Evolutionary conservation across 2,113 vertebrate genomes (phyloP).

Genomic region (Leucoraja erinaceus): DNA sequence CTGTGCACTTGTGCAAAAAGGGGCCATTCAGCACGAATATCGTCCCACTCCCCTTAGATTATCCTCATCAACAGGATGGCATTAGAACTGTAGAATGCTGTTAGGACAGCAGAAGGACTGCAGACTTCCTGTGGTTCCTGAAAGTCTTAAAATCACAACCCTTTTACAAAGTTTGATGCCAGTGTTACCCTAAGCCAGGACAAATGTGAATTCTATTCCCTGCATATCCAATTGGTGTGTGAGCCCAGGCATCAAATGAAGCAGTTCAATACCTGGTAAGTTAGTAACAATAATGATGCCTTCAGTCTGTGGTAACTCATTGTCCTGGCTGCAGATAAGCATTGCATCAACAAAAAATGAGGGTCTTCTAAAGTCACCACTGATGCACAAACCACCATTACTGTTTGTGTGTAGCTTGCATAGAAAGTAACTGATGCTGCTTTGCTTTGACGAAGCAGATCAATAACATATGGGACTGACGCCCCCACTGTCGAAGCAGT

Average conservation of each 20-base stretch:
- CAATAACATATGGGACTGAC: too few species aligned
- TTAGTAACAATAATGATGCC: not conserved
- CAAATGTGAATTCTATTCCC: not conserved
- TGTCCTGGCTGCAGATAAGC: too few species aligned
- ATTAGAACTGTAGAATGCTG: too few species aligned
- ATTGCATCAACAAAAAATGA: too few species aligned
- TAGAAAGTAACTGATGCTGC: too few species aligned
- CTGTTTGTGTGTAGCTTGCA: too few species aligned
- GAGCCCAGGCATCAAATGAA: not conserved
- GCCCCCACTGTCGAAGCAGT: too few species aligned
- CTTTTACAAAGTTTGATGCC: not conserved
- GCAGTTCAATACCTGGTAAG: not conserved
- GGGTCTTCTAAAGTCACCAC: too few species aligned
- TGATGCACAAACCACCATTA: too few species aligned
- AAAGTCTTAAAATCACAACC: not conserved
- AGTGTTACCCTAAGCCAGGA: not conserved
- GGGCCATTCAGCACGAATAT: not conserved
- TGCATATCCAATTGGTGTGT: not conserved
- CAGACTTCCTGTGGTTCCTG: not conserved
- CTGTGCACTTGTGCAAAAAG: not conserved
- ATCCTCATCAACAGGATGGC: not conserved
- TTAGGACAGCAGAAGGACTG: not conserved
- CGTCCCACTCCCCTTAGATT: not conserved
- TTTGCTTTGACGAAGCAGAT: too few species aligned
- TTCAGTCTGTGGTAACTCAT: not conserved